Base-by-base conservation (phyloP, 2,888 invertebrate genomes). In the Drosophila lacicola region DNA sequence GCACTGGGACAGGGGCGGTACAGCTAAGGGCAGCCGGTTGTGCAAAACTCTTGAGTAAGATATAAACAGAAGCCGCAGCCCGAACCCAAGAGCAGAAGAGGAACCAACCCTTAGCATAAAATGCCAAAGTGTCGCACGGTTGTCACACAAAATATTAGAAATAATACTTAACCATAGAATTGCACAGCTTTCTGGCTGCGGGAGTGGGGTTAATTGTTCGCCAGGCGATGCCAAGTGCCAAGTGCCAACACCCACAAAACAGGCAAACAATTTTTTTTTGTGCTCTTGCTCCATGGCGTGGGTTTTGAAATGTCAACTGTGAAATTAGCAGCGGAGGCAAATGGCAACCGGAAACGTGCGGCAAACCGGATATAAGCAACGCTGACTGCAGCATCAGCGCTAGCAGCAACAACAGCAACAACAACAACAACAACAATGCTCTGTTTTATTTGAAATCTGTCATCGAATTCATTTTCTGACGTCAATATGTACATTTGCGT, bases 81-180 rank as follows among this genome's bases (percentile, higher is more conserved):
- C 54, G 58, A 65, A 36, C 57, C 56, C 61, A 61, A 50, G 11
- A 46, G 13, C n/a, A 17, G 13, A 21, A 25, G 2, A 63, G 13
- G 55, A 53, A 46, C 54, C 51, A 61, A 25, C 21, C 64, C 61
- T 21, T 33, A 56, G 58, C 62, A 45, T 33, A 39, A 78, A 90
- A 89, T 90, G 78, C 85, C 88, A 89, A 89, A 85, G 85, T 86
- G 89, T 86, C 90, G 87, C 81, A 80, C 70, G 84, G 71, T 70
- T 88, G 90, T 85, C 89, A 86, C 84, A 85, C 84, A 89, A 89
- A 90, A 90, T 86, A 86, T 86, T 87, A 89, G 85, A 86, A 86
- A 90, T 89, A 81, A 90, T 90, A 84, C 90, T 87, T 90, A 89
- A 71, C 85, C 85, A 89, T 78, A 83, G 90, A 87, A 83, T 87